These are phyloP conservation scores for Bombus soroeensis DNA, from an alignment of 1,140 invertebrate species.

Conservation along the genomic window DNA sequence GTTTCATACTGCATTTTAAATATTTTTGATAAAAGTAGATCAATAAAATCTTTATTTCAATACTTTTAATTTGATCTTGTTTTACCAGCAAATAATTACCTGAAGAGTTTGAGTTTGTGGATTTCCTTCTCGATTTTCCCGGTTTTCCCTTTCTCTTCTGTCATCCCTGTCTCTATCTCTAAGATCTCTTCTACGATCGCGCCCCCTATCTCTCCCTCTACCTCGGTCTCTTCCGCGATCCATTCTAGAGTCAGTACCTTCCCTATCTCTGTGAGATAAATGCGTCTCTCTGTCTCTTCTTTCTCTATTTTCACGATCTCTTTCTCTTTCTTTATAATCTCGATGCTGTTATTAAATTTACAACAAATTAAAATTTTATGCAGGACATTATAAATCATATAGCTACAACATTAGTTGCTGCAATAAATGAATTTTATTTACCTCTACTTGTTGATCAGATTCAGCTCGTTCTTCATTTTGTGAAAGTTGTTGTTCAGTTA, in stretches of 20 bases:
- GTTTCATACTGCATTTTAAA: not conserved
- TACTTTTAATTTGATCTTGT: not conserved
- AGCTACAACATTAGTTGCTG: not conserved
- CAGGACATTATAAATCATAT: not conserved
- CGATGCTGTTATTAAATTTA: conserved; percentile 44
- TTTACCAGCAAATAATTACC: not conserved
- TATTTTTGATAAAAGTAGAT: not conserved
- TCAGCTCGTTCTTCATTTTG: conserved; percentile 68
- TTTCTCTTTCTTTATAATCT: conserved; percentile 72
- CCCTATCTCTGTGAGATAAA: conserved; percentile 67
- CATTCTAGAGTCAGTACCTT: conserved; percentile 63
- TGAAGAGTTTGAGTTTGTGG: conserved; percentile 55
- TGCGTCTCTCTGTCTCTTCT: conserved; percentile 70
- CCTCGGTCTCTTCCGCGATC: conserved; percentile 74
- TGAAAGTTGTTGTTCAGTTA: conserved; percentile 79
- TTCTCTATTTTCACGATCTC: conserved; percentile 76
- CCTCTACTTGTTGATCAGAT: conserved; percentile 64
- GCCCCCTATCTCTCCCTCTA: conserved; percentile 74
- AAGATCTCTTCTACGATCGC: conserved; percentile 79
- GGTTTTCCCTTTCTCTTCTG: conserved; percentile 66
- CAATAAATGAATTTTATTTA: not conserved
- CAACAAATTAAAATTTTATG: not conserved
- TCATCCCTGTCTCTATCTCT: conserved; percentile 78
- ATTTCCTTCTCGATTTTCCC: conserved; percentile 61
- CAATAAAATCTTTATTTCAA: not conserved